phyloP scores from a whole-genome alignment of 2,113 vertebrate species.

The Halichoeres trimaculatus region DNA sequence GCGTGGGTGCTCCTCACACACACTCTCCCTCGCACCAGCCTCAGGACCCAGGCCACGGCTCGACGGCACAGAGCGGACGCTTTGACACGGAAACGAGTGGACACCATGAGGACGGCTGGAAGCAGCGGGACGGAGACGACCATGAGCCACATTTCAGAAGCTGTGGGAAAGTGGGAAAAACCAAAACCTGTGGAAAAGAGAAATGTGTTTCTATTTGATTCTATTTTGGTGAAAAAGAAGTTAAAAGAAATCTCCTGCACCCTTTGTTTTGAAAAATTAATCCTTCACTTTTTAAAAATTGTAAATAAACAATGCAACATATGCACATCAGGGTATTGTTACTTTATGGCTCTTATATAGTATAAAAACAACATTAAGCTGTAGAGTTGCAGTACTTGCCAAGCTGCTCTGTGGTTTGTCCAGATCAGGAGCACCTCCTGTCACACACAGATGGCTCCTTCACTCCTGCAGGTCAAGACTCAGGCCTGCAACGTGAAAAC shows the following conservation, averaged over 20 bases:
- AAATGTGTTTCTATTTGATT: neutral
- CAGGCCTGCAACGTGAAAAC: neutral
- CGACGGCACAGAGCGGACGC: slow-evolving; percentile 30
- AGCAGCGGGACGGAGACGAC: slow-evolving; percentile 61
- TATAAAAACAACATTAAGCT: too few relatives aligned
- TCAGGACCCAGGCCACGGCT: slow-evolving; percentile 46
- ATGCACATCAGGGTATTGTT: too few relatives aligned
- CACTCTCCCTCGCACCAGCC: slow-evolving; percentile 23
- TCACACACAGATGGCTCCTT: slow-evolving; percentile 54
- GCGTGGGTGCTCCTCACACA: slow-evolving; percentile 66
- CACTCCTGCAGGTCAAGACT: neutral
- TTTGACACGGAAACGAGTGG: slow-evolving; percentile 16
- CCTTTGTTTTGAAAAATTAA: neutral
- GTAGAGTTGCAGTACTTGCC: slow-evolving; percentile 12
- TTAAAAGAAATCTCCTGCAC: neutral
- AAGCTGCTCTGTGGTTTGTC: neutral
- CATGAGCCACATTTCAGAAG: slow-evolving; percentile 62
- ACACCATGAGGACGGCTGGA: slow-evolving; percentile 50
- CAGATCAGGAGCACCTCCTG: slow-evolving; percentile 25
- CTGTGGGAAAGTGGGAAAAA: neutral
- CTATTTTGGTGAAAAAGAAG: too few relatives aligned
- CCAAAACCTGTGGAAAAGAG: slow-evolving; percentile 9
- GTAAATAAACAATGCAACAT: too few relatives aligned
- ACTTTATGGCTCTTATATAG: too few relatives aligned
- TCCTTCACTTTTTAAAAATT: too few relatives aligned